Base-by-base conservation (phyloP, 2,113 vertebrate species). In the Rhombomys opimus region DNA sequence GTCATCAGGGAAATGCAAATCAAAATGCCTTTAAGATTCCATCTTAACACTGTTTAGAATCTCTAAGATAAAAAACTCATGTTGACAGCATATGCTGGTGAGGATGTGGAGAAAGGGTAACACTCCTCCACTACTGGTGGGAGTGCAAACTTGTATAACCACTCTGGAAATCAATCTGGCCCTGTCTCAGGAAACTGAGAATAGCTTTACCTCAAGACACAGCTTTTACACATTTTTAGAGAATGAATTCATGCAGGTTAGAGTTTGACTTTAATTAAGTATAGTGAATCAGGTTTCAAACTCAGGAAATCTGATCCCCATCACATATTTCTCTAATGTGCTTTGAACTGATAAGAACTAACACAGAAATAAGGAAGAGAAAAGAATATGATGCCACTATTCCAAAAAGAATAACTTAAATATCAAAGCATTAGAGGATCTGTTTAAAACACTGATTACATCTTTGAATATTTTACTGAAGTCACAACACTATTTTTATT, bases 401-500 rank as follows among this genome's bases (percentile, higher is more conserved):
- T 61, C 70, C 30, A 91, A 94, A 87, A 12, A 91, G 10, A 65
- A 72, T 82, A 30, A 80, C 5, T 85, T 57, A 0, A 75, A 32
- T 85, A 27, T 46, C 32, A 94, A 78, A 73, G n/a, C 3, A 78
- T 78, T 59, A 93, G 50, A 54, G 6, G 59, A 75, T 32, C 41
- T 95, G 30, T 61, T 75, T 7, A 18, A n/a, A 54, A 94, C 77
- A 92, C 54, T 67, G 9, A 46, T 54, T 67, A 38, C 9, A 5
- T 57, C 41, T 20, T 87, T 63, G 30, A 70, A 93, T 75, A 93
- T 80, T 85, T 68, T 91, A 15, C 4, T 87, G 52, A 90, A 87
- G 68, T 76, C 38, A 46, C 46, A 46, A 46, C 46, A 61, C 14
- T 46, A 41, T 89, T 22, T 89, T 59, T 75, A 59, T 73, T 84